Conservation (phyloP, 2,113 vertebrate species). For the Vireo altiloquus region DNA sequence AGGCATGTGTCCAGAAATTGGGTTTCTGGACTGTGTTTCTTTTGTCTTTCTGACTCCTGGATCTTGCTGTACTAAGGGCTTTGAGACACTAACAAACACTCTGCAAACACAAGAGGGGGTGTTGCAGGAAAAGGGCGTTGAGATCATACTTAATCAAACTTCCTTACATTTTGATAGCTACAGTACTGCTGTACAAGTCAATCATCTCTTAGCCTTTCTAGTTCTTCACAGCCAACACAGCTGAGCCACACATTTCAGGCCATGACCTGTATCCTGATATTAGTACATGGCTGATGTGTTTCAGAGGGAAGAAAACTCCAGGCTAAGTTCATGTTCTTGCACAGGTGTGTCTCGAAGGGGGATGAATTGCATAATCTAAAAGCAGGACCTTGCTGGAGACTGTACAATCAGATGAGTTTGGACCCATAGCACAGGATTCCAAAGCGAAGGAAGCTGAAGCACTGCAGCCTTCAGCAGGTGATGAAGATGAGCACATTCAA, state of each 20-base stretch:
- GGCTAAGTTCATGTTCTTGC: not conserved
- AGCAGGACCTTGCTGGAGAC: not conserved
- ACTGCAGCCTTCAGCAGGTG: not conserved
- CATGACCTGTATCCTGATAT: not conserved
- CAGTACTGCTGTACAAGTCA: not conserved
- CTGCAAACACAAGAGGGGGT: slow-evolving; percentile 27
- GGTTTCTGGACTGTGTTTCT: slow-evolving; percentile 10
- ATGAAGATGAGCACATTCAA: not conserved
- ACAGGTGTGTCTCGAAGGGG: not conserved
- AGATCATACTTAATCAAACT: slow-evolving; percentile 52
- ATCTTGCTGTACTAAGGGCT: slow-evolving; percentile 44
- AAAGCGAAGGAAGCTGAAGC: not conserved
- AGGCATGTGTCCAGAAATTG: not conserved
- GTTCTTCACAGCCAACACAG: not conserved
- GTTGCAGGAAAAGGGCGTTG: slow-evolving; percentile 57
- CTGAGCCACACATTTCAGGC: not conserved
- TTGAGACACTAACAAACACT: slow-evolving; percentile 37
- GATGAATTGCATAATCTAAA: not conserved
- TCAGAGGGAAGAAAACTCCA: not conserved
- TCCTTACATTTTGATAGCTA: slow-evolving; percentile 54
- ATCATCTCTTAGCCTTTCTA: not conserved
- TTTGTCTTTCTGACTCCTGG: slow-evolving; percentile 3
- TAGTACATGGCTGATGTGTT: not conserved
- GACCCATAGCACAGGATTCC: not conserved
- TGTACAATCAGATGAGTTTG: not conserved